Percentiles rank a stretch among this genome's conserved stretches.
These are phyloP conservation scores for Drosophila ogumai DNA, from an alignment of 1,140 invertebrate genomes.

Conservation along the genomic window DNA sequence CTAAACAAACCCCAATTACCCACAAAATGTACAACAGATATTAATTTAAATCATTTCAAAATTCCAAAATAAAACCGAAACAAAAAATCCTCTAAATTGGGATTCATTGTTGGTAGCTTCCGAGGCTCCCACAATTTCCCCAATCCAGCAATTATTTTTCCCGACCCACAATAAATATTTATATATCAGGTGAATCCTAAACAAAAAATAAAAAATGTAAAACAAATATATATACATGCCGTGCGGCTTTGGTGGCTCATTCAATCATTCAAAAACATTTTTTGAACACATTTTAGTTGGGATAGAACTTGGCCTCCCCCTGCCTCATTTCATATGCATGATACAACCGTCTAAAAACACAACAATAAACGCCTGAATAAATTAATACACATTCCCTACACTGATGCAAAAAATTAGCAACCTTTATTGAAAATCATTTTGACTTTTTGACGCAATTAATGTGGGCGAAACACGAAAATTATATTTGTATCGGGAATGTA, in stretches of 20 bases:
- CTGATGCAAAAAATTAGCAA: constrained; percentile 23
- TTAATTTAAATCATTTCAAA: not conserved
- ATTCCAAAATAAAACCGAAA: not conserved
- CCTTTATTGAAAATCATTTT: constrained; percentile 45
- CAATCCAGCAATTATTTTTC: not conserved
- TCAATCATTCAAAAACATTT: constrained; percentile 31
- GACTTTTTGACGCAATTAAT: constrained; percentile 76
- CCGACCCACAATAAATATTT: constrained; percentile 18
- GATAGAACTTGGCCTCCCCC: constrained; percentile 6
- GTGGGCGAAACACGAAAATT: constrained; percentile 53
- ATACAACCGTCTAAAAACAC: constrained; percentile 60
- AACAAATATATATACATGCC: not conserved
- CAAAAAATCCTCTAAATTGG: constrained; percentile 1
- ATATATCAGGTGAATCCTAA: constrained; percentile 1
- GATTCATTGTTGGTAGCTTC: constrained; percentile 10
- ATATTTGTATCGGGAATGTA: constrained; percentile 22
- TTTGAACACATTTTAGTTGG: constrained; percentile 20
- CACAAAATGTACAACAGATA: not conserved
- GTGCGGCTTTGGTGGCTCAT: constrained; percentile 6
- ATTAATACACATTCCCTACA: constrained; percentile 23
- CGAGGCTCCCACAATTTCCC: not conserved
- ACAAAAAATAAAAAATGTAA: constrained; percentile 3
- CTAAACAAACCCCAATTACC: not conserved
- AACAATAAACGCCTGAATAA: constrained; percentile 68
- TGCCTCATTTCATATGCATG: constrained; percentile 68